phyloP scores from a whole-genome alignment of 1,140 invertebrate species.

The Zelostemma sp. region DNA sequence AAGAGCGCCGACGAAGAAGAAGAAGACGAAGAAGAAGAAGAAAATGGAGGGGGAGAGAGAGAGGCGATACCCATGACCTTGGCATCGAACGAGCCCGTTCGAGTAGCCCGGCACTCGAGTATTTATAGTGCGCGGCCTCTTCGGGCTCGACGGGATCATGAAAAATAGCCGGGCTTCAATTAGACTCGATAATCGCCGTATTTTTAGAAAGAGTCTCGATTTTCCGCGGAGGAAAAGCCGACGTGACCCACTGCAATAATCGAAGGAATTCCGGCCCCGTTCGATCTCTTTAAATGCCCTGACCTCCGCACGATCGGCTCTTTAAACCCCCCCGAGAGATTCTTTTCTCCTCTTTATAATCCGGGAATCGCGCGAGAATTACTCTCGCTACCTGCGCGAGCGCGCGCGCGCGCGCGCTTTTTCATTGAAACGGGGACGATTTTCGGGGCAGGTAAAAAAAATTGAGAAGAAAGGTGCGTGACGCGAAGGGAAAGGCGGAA shows the following conservation, averaged over 20 bases:
- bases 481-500: conserved; percentile 40
- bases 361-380: conserved; percentile 7
- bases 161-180: background rate
- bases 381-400: too few species aligned
- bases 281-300: too few species aligned
- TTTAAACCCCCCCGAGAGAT: conserved; percentile 7
- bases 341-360: too few species aligned
- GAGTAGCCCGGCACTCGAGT: conserved; percentile 30
- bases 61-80: conserved; percentile 46
- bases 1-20: conserved; percentile 5
- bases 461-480: conserved; percentile 30
- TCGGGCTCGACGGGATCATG: conserved; percentile 26
- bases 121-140: conserved; percentile 53
- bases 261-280: too few species aligned
- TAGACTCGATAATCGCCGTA: conserved; percentile 5
- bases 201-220: too few species aligned
- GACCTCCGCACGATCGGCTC: conserved; percentile 1
- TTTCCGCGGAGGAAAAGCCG: too few species aligned
- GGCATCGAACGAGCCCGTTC: conserved; percentile 41
- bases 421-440: too few species aligned
- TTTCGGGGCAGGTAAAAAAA: conserved; percentile 8
- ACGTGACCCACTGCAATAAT: too few species aligned
- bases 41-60: conserved; percentile 13
- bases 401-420: background rate
- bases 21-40: too few species aligned